Evolutionary conservation across 2,113 vertebrate species (phyloP).

Genomic region (Clarias macrocephalus): DNA sequence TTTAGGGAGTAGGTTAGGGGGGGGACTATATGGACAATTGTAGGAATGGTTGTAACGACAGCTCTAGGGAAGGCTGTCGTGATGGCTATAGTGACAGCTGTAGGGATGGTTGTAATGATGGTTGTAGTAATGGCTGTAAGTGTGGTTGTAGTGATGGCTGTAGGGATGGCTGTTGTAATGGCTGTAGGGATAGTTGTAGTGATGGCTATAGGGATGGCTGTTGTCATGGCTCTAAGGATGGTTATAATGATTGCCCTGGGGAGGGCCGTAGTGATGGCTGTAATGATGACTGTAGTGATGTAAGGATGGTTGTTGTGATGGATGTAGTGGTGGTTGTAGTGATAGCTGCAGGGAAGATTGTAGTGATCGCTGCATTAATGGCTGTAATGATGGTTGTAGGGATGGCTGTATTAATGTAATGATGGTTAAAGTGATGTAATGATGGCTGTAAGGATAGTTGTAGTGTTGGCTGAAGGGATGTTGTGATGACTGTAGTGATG

Average conservation of each 20-base stretch:
- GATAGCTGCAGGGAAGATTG: not conserved
- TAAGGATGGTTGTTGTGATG: no score
- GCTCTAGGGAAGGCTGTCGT: not conserved
- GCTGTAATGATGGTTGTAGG: not conserved
- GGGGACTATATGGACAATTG: not conserved
- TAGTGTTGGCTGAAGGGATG: not conserved
- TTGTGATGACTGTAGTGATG: not conserved
- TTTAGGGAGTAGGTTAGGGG: no score
- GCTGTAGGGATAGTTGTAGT: not conserved
- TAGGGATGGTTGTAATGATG: not conserved
- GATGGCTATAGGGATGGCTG: not conserved
- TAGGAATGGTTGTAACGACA: not conserved
- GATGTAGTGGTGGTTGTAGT: not conserved
- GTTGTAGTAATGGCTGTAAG: not conserved
- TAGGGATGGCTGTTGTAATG: not conserved
- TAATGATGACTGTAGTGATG: not conserved
- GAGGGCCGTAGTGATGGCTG: not conserved
- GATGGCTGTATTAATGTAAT: not conserved
- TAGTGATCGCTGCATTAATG: not conserved
- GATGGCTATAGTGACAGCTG: not conserved
- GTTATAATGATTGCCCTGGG: not conserved
- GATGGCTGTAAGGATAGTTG: not conserved
- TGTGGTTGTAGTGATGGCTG: not conserved
- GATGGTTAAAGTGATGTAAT: not conserved
- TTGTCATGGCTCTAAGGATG: not conserved